These are phyloP conservation scores for Rhamphomyia laevipes DNA, from an alignment of 2,888 invertebrate species.

Conservation along the genomic window DNA sequence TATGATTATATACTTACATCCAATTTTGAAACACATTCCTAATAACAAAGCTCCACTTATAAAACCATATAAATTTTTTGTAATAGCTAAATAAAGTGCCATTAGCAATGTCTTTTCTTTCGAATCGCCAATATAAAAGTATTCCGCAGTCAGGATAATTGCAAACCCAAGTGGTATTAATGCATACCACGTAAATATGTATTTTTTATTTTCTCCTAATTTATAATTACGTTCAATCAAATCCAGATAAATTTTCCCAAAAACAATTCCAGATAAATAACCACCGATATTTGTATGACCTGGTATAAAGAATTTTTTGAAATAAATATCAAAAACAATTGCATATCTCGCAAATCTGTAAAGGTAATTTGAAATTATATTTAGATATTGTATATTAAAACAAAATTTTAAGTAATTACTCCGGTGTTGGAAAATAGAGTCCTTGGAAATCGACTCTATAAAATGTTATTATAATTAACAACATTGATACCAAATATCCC, in stretches of 20 bases:
- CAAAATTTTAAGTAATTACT: too few relatives aligned
- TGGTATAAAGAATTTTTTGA: constrained; percentile 25
- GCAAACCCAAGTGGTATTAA: constrained; percentile 15
- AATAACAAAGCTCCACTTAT: constrained; percentile 25
- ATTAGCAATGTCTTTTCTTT: constrained; percentile 29
- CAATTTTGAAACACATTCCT: constrained; percentile 27
- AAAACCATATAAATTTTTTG: constrained; percentile 33
- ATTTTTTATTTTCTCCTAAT: constrained; percentile 18
- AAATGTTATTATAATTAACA: neutral
- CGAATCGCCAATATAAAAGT: constrained; percentile 28
- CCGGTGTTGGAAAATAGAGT: too few relatives aligned
- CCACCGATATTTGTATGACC: constrained; percentile 32
- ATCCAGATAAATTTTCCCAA: constrained; percentile 22
- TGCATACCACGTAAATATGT: constrained; percentile 20
- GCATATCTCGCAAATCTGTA: neutral
- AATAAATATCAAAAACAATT: constrained; percentile 15
- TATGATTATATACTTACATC: constrained; percentile 24
- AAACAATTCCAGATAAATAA: constrained; percentile 26
- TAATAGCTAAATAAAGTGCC: constrained; percentile 35
- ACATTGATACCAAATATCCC: neutral
- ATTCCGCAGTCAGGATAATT: constrained; percentile 20
- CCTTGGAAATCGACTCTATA: neutral
- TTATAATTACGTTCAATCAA: constrained; percentile 22
- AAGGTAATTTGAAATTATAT: too few relatives aligned
- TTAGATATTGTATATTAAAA: too few relatives aligned